Evolutionary conservation across 1,140 invertebrate species (phyloP), one percentile per base, ranked within the genome.

Genomic region (Drosophila ananassae): DNA sequence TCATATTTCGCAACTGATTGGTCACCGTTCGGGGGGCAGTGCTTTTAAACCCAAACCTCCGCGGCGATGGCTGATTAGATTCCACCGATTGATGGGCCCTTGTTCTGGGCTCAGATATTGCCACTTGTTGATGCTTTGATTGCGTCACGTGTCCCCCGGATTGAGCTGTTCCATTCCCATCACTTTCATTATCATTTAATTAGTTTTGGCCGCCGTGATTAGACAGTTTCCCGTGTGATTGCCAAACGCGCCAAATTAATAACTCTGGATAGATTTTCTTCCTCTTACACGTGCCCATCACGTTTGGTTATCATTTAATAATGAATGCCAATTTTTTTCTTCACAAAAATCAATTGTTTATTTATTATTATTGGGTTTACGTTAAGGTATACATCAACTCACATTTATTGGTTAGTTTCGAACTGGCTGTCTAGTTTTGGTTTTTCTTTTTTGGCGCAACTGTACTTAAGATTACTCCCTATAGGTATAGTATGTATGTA

Each of bases 261-360:
- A 58, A 39, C 21, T 28, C 7, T 46, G 12, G 25, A 12, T 51
- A 32, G 57, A 60, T 54, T 51, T 28, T 13, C 25, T 48, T 32
- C 51, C 56, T 52, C 39, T 58, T 57, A 71, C 81, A 85, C 82
- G 81, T 85, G 82, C 17, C 41, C 39, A 37, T 7, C 83, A 82
- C 82, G 81, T 87, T 85, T 87, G 4, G n/a, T 44, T 58, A 67
- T 73, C 58, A 13, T 2, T 0, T 13, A 52, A 21, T 32, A 47
- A 57, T 37, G 10, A 21, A 12, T 41, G 39, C 12, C 7, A 9
- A 24, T 56, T 48, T 13, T 77, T 77, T 41, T 41, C n/a, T 57
- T 57, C 61, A 85, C 80, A 84, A 77, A 69, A 68, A 73, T 80
- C 57, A 80, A 85, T 61, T 73, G 28, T 84, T 84, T 83, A 85